Conservation (phyloP, 2,113 vertebrate genomes). For the Chrysochloris asiatica region DNA sequence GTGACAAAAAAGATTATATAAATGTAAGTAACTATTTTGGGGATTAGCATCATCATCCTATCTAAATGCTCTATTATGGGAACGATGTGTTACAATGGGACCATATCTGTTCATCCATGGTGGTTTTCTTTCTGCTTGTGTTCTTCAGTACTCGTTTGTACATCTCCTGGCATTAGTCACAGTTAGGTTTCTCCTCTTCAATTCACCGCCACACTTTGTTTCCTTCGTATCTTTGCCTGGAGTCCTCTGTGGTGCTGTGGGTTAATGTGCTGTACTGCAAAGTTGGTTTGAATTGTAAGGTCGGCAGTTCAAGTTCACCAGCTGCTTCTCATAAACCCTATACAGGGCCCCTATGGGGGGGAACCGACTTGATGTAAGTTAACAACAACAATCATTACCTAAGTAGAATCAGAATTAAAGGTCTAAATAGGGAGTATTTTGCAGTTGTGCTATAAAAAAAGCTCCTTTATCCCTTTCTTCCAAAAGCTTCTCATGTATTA, state of each 20-base stretch:
- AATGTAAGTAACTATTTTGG: background rate
- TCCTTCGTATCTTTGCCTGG: background rate
- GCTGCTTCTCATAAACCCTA: too few relatives aligned
- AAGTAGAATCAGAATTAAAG: too few relatives aligned
- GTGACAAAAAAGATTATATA: background rate
- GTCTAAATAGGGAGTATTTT: background rate
- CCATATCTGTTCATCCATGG: background rate
- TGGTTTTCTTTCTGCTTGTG: background rate
- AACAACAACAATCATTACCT: too few relatives aligned
- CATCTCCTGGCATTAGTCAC: background rate
- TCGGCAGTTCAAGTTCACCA: too few relatives aligned
- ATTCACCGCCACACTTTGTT: background rate
- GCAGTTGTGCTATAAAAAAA: slow-evolving; percentile 19
- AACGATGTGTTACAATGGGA: too few relatives aligned
- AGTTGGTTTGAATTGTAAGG: too few relatives aligned
- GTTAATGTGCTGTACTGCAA: too few relatives aligned
- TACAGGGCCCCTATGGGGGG: too few relatives aligned
- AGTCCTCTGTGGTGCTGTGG: too few relatives aligned
- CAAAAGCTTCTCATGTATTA: background rate
- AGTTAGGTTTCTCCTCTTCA: background rate
- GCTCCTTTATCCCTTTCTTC: background rate
- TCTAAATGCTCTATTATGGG: too few relatives aligned
- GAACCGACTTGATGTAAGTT: too few relatives aligned
- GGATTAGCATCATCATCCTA: background rate
- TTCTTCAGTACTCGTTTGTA: background rate